Conservation (phyloP, 2,113 vertebrate genomes). For the Chrysochloris asiatica region DNA sequence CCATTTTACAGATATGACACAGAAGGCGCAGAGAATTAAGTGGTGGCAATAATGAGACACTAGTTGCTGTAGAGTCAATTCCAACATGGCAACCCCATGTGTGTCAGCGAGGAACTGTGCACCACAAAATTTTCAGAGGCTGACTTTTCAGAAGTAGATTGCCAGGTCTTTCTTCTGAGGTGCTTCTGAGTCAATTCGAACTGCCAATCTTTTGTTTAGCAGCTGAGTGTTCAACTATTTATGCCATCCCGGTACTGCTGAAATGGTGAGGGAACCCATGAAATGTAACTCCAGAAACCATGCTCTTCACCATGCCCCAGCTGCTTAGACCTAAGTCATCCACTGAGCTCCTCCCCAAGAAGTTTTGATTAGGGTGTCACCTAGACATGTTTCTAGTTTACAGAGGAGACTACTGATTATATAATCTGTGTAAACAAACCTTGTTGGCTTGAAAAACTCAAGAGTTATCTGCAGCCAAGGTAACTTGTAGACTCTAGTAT, state of each 20-base stretch:
- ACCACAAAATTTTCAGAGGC: neutral
- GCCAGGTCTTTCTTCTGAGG: neutral
- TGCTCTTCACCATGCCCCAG: neutral
- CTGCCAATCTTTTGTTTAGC: neutral
- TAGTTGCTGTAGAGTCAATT: neutral
- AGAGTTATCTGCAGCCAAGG: neutral
- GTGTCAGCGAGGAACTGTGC: neutral
- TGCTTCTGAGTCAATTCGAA: neutral
- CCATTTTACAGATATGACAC: neutral
- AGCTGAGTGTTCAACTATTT: neutral
- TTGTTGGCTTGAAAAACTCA: neutral
- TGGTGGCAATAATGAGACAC: neutral
- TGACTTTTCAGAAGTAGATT: neutral
- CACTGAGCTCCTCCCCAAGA: neutral
- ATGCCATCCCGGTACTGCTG: neutral
- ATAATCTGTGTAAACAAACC: accelerated
- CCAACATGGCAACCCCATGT: neutral
- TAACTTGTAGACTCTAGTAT: neutral
- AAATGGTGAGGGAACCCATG: neutral
- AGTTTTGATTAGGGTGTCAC: neutral
- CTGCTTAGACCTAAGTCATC: neutral
- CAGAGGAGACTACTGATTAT: neutral
- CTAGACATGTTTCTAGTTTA: neutral
- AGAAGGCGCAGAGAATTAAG: neutral
- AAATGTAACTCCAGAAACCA: neutral